Evolutionary conservation across 2,113 vertebrate species (phyloP), one percentile per base, ranked within the genome.

Genomic region (Sporophila hypoxantha): DNA sequence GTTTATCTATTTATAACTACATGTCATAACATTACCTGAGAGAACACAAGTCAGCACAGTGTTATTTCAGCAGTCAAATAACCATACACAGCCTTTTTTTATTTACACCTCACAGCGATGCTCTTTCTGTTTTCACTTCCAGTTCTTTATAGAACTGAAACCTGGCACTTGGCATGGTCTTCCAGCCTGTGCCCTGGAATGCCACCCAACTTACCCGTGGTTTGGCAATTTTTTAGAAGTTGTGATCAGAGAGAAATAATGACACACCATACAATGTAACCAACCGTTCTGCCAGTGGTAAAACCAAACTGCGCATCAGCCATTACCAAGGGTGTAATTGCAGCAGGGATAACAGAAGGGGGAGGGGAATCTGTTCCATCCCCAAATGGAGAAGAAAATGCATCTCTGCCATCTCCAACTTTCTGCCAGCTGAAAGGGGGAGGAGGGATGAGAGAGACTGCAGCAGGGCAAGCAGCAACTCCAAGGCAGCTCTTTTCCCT

Each of bases 1-100:
- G 49, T 92, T 93, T 91, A 76, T 67, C 89, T 93, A 88, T 90
- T 93, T 94, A 91, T 85, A 90, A 91, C 89, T 74, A 46, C 67
- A 47, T 53, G 75, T 82, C 77, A 88, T 75, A 87, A 78, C 55
- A 46, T 89, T 80, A 89, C 89, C 81, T 76, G 90, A 87, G 87
- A 92, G 62, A 94, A 70, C 68, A 78, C 71, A 82, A 86, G 76
- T 84, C 91, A 92, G 36, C 14, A 2, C 62, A 44, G 69, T 47
- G 52, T 59, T 86, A 75, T 59, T 92, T 88, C 85, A 82, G 75
- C 64, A 80, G 60, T 44, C 68, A 88, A 59, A 60, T 30, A 94
- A 66, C n/a, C 60, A 64, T 6, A 64, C n/a, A 25, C 29, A 76
- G 56, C 17, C 50, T 64, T 60, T 53, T 68, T 76, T 65, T 57